A percentile compares a stretch with the other conserved stretches of the same genome.
phyloP scores from a whole-genome alignment of 2,113 vertebrate species.

The Mustela lutreola region DNA sequence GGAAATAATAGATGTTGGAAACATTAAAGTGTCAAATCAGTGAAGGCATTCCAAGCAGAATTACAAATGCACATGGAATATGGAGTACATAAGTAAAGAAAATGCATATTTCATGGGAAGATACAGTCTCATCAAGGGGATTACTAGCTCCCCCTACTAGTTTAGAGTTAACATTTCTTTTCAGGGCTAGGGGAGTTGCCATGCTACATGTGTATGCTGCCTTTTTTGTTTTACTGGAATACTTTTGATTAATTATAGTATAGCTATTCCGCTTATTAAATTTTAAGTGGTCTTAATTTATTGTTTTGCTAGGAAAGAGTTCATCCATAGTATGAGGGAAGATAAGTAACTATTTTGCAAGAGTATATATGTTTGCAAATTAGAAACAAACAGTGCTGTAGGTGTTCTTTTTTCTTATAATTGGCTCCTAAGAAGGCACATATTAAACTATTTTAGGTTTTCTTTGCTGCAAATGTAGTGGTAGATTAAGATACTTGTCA shows the following conservation, averaged over 20 bases:
- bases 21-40: not conserved
- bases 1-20: not conserved
- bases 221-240: not conserved
- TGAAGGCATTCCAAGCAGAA: not conserved
- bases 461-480: not conserved
- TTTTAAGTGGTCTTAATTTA: constrained; percentile 53
- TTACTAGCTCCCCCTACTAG: not conserved
- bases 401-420: not conserved
- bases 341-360: constrained; percentile 5
- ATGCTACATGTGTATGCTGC: not conserved
- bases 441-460: constrained; percentile 18
- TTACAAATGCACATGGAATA: not conserved
- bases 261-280: constrained; percentile 19
- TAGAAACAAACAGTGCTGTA: not conserved
- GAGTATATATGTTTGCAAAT: constrained; percentile 32
- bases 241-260: not conserved
- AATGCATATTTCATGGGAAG: not conserved
- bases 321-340: constrained; percentile 15
- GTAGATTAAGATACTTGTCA: not conserved
- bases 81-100: not conserved
- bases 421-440: not conserved
- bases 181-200: not conserved
- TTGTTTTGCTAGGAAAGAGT: constrained; percentile 23
- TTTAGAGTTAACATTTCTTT: constrained; percentile 48
- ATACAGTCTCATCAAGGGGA: not conserved